phyloP scores from a whole-genome alignment of 92 coral and sea anemone species.

The Phenganax stokvisi region DNA sequence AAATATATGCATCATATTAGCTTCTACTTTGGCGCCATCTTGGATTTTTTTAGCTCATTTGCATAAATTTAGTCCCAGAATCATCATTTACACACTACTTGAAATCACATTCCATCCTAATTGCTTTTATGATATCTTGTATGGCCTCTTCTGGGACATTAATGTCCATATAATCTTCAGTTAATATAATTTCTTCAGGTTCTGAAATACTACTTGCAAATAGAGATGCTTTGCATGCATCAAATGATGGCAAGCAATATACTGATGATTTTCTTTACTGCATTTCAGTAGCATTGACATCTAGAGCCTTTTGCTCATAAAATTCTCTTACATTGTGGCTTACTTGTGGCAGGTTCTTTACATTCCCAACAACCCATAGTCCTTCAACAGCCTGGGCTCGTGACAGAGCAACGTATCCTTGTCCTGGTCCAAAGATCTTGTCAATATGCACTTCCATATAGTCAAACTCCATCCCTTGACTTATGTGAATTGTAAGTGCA shows the following conservation, averaged over 20 bases:
- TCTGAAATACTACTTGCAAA: slow-evolving; percentile 12
- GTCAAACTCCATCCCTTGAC: slow-evolving; percentile 45
- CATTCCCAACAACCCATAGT: slow-evolving; percentile 20
- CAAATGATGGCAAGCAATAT: slow-evolving; percentile 2
- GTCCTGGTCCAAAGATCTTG: slow-evolving; percentile 36
- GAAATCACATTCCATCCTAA: slow-evolving; percentile 8
- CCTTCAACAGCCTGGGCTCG: slow-evolving; percentile 26
- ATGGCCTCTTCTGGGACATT: slow-evolving; percentile 7
- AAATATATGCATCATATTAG: too few species aligned
- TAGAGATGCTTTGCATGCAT: neutral
- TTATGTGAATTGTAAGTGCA: slow-evolving; percentile 43
- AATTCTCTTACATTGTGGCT: slow-evolving; percentile 24
- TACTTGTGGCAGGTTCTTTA: slow-evolving; percentile 24
- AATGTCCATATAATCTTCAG: neutral
- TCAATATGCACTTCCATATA: slow-evolving; percentile 32
- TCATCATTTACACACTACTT: too few species aligned
- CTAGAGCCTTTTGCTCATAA: slow-evolving; percentile 4
- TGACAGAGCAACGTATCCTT: slow-evolving; percentile 25
- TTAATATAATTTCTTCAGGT: slow-evolving; percentile 3
- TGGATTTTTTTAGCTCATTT: too few species aligned
- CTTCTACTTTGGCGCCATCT: too few species aligned
- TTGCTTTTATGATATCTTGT: slow-evolving; percentile 11
- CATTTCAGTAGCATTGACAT: neutral
- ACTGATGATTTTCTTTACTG: neutral
- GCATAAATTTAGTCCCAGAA: too few species aligned